Conservation (phyloP, 1,140 invertebrate species). For the Drosophila quadrilineata region DNA sequence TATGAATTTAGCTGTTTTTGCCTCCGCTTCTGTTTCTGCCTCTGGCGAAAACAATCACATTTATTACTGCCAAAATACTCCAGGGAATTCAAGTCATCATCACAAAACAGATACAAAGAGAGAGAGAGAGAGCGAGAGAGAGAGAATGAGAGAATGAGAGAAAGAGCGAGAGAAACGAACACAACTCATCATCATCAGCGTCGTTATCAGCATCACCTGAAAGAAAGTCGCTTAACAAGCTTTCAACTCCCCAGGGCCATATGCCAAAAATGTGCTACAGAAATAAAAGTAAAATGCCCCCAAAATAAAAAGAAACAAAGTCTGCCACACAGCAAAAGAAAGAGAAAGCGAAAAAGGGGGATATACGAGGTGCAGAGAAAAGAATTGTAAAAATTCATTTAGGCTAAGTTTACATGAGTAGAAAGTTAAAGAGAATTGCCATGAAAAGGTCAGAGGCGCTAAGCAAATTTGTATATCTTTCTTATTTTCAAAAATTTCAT, state of each 20-base stretch:
- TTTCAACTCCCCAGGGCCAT: constrained; percentile 56
- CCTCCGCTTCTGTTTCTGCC: constrained; percentile 3
- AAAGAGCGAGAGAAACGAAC: no score
- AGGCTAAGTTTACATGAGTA: constrained; percentile 55
- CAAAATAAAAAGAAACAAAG: no score
- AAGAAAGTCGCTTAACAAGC: constrained; percentile 59
- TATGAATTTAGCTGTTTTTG: not conserved
- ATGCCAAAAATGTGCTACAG: constrained; percentile 37
- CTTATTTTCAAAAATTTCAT: no score
- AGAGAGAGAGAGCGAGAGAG: no score
- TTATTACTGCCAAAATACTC: constrained; percentile 59
- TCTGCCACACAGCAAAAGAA: no score
- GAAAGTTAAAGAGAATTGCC: constrained; percentile 55
- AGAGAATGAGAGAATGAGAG: no score
- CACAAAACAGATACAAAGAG: no score
- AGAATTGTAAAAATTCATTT: constrained; percentile 61
- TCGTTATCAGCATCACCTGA: constrained; percentile 40
- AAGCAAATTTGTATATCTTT: constrained; percentile 38
- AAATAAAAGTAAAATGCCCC: constrained; percentile 30
- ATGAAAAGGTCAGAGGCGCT: constrained; percentile 23
- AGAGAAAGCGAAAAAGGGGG: no score
- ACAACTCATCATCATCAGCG: constrained; percentile 34
- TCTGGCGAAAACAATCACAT: constrained; percentile 61
- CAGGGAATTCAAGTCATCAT: constrained; percentile 61
- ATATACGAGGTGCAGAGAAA: not conserved